Evolutionary conservation across 2,113 vertebrate genomes (phyloP).

Genomic region (Arenaria interpres): DNA sequence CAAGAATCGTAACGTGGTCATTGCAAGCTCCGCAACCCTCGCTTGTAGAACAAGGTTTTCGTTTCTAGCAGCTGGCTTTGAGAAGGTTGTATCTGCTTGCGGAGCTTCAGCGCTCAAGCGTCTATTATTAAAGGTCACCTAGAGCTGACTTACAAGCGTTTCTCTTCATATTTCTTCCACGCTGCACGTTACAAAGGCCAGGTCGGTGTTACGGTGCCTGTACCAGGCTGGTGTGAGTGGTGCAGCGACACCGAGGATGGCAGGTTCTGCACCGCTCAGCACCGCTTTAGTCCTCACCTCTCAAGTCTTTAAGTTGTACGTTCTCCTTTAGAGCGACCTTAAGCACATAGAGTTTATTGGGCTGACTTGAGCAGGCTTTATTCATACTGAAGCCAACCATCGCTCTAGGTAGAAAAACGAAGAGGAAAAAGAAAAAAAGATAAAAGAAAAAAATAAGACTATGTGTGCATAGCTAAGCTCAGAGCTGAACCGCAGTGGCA

Average conservation of each 20-base stretch:
- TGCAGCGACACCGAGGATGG: not conserved
- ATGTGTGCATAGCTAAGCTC: not conserved
- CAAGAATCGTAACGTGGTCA: not conserved
- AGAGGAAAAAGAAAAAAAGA: not conserved
- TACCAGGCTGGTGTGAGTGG: not conserved
- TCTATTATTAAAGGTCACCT: not conserved
- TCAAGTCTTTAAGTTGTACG: accelerated
- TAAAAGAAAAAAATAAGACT: not conserved
- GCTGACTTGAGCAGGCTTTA: not conserved
- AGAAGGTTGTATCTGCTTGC: not conserved
- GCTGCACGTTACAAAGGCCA: not conserved
- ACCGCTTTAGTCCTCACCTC: not conserved
- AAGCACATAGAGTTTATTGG: not conserved
- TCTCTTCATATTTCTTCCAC: not conserved
- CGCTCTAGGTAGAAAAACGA: not conserved
- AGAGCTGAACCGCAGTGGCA: not conserved
- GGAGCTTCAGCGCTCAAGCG: not conserved
- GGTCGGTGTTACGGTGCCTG: not conserved
- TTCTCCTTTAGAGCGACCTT: not conserved
- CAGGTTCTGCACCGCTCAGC: not conserved
- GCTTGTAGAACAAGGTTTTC: not conserved
- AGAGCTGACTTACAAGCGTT: not conserved
- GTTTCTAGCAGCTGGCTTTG: not conserved
- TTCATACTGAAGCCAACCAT: not conserved
- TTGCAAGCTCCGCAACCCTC: not conserved